Evolutionary conservation across 2,797 vertebrate species (phyloP).

Genomic region (Danionella dracula): DNA sequence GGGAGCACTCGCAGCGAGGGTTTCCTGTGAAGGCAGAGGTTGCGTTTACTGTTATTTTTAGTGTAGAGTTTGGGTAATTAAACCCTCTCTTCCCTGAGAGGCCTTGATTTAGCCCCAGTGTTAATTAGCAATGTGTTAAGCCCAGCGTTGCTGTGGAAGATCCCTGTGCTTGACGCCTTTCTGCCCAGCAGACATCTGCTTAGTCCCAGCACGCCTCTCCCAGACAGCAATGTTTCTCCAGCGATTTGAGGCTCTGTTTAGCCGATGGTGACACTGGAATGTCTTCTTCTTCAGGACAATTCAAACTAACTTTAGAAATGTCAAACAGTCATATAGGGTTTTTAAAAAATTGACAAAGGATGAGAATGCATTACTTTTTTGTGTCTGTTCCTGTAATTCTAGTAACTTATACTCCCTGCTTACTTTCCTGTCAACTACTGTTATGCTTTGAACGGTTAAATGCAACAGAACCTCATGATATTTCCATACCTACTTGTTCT

Average conservation of each 20-base stretch:
- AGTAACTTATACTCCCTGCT: too few species aligned
- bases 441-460: too few species aligned
- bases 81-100: slow-evolving; percentile 30
- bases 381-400: too few species aligned
- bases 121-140: slow-evolving; percentile 31
- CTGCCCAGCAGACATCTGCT: slow-evolving; percentile 15
- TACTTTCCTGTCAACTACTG: too few species aligned
- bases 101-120: slow-evolving; percentile 35
- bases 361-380: too few species aligned
- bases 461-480: too few species aligned
- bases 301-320: too few species aligned
- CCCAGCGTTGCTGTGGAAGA: slow-evolving; percentile 19
- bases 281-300: background rate
- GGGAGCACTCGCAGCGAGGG: slow-evolving; percentile 4
- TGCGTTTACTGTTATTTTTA: slow-evolving; percentile 23
- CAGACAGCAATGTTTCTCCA: background rate
- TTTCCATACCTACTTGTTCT: too few species aligned
- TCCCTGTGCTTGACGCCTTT: slow-evolving; percentile 12
- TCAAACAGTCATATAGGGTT: too few species aligned
- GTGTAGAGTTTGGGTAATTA: slow-evolving; percentile 29
- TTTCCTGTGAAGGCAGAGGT: slow-evolving; percentile 26
- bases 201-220: slow-evolving; percentile 33
- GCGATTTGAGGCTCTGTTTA: background rate
- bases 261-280: background rate
- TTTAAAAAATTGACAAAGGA: too few species aligned